Evolutionary conservation across 2,113 vertebrate genomes (phyloP).

Genomic region (Mesoclemmys tuberculata): DNA sequence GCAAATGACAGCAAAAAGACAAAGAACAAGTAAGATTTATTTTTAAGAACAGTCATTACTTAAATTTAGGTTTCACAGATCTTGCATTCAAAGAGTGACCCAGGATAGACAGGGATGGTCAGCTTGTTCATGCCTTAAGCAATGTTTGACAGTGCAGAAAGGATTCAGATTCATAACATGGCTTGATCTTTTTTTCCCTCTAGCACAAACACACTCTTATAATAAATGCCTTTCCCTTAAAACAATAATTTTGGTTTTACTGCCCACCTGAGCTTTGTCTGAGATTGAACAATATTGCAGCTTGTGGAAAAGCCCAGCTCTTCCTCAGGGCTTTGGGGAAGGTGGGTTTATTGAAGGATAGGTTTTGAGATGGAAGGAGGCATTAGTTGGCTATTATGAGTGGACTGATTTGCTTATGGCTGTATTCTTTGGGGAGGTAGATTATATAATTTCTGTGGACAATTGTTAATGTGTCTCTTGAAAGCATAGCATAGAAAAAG

Average conservation of each 20-base stretch:
- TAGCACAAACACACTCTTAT: not conserved
- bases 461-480: not conserved
- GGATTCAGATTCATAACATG: slow-evolving; percentile 27
- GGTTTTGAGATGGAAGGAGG: not conserved
- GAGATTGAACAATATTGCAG: not conserved
- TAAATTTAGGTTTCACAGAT: slow-evolving; percentile 18
- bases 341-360: slow-evolving; percentile 5
- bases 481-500: not conserved
- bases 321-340: slow-evolving; percentile 8
- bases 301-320: not conserved
- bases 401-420: not conserved
- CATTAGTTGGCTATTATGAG: not conserved
- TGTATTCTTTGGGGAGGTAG: not conserved
- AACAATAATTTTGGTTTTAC: slow-evolving; percentile 16
- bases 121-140: slow-evolving; percentile 9
- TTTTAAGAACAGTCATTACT: slow-evolving; percentile 48
- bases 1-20: not conserved
- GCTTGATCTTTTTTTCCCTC: not conserved
- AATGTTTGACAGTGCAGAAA: slow-evolving; percentile 32
- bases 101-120: not conserved
- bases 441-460: not conserved
- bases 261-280: not conserved
- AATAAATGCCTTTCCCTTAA: slow-evolving; percentile 45
- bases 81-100: slow-evolving; percentile 18
- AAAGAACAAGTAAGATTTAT: slow-evolving; percentile 9